Evolutionary conservation across 1,140 invertebrate genomes (phyloP).

Genomic region (Lerema accius): DNA sequence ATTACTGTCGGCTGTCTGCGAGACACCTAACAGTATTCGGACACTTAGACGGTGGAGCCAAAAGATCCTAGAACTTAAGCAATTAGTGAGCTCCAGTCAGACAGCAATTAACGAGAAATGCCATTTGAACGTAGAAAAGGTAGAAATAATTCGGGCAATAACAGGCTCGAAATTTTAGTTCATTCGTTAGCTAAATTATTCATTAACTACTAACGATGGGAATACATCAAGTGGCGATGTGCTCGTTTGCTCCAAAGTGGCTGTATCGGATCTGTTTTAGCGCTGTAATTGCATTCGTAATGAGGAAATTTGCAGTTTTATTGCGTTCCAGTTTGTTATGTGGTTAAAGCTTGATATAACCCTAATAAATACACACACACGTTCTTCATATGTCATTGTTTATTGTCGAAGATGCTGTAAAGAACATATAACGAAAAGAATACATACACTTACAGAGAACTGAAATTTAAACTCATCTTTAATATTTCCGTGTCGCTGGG

Average conservation of each 20-base stretch:
- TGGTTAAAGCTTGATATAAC: too few relatives aligned
- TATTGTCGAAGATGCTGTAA: too few relatives aligned
- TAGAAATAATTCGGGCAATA: conserved; percentile 78
- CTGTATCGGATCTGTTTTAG: conserved; percentile 5
- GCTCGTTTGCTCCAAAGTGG: conserved; percentile 18
- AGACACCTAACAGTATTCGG: conserved; percentile 62
- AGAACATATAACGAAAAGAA: too few relatives aligned
- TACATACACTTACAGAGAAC: too few relatives aligned
- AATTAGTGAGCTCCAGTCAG: conserved; percentile 77
- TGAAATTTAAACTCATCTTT: too few relatives aligned
- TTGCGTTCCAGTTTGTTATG: background rate
- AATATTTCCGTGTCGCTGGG: too few relatives aligned
- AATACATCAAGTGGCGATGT: conserved; percentile 49
- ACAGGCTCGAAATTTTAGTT: conserved; percentile 48
- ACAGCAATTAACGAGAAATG: conserved; percentile 79
- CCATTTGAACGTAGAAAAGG: conserved; percentile 75
- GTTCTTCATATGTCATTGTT: too few relatives aligned
- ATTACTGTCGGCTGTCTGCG: conserved; percentile 7
- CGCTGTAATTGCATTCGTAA: background rate
- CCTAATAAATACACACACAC: too few relatives aligned
- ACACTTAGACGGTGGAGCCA: conserved; percentile 68
- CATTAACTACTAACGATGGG: conserved; percentile 70
- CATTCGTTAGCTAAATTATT: conserved; percentile 69
- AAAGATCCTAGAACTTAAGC: conserved; percentile 78
- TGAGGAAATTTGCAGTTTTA: conserved; percentile 4